Percentiles rank a stretch among this genome's conserved stretches.
Evolutionary conservation across 2,797 vertebrate species (phyloP).

Genomic region (Valencia hispanica): DNA sequence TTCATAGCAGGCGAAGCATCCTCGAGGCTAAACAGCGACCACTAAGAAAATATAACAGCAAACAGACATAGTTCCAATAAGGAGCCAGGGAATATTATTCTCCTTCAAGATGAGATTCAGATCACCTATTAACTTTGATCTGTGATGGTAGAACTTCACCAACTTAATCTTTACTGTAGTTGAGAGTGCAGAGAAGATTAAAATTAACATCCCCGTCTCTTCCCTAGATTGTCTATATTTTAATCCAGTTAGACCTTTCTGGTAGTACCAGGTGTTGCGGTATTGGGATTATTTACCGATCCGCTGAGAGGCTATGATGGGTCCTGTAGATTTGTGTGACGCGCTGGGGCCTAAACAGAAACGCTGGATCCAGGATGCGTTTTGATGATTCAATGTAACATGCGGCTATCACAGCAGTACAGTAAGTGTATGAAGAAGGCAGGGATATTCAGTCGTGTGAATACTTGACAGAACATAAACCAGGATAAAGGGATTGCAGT

Average conservation of each 20-base stretch:
- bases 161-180: slow-evolving; percentile 12
- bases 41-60: slow-evolving; percentile 30
- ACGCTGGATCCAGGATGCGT: too few species aligned
- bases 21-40: slow-evolving; percentile 19
- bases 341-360: too few species aligned
- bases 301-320: too few species aligned
- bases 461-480: too few species aligned
- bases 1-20: slow-evolving; percentile 10
- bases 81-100: slow-evolving; percentile 6
- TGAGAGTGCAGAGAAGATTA: slow-evolving; percentile 15
- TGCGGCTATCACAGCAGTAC: too few species aligned
- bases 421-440: too few species aligned
- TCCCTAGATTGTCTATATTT: slow-evolving; percentile 39
- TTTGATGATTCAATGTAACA: too few species aligned
- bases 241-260: slow-evolving; percentile 43
- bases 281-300: too few species aligned
- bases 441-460: too few species aligned
- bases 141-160: slow-evolving; percentile 17
- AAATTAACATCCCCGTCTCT: slow-evolving; percentile 22
- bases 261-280: slow-evolving; percentile 59
- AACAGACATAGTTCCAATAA: slow-evolving; percentile 20
- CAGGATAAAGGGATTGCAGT: too few species aligned
- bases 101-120: slow-evolving; percentile 18
- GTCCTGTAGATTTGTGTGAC: too few species aligned
- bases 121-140: slow-evolving; percentile 22